Evolutionary conservation across 2,888 invertebrate species (phyloP), one percentile per base, ranked within the genome.

Genomic region (Noctua janthe): DNA sequence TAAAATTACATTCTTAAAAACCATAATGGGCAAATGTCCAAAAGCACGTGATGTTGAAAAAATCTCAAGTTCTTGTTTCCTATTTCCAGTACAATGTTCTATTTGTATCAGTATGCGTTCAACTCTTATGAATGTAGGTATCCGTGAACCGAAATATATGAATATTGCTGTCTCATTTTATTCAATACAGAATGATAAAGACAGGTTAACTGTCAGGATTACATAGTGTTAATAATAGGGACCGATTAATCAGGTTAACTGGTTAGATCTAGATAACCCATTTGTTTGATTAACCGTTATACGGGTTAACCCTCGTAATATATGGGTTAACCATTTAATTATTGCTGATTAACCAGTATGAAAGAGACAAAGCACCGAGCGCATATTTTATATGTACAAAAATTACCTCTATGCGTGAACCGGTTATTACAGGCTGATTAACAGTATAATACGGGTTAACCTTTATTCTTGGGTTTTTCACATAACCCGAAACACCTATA

Each of bases 91-190:
- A 70, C 71, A 70, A 71, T 81, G 54, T 64, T 47, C 35, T 64
- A 59, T 64, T 54, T 80, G 4, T 64, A 75, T 51, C n/a, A 43
- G 51, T 66, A 70, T 15, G n/a, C 23, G 47, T 64, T 66, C 20
- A 73, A 35, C 23, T 73, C 39, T 43, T 75, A 69, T 56, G 39
- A 73, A 83, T 75, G 56, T 69, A 43, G 43, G 23, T 71, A 43
- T 69, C n/a, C 47, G n/a, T 80, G 43, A 59, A 70, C n/a, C 13
- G 64, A 54, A 72, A 69, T n/a, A 5, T 17, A 47, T 62, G 35
- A 43, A 29, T 71, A 70, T 79, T 59, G 7, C 49, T 67, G 62
- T 85, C 62, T 78, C 85, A 49, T 73, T 70, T 29, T 35, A 76
- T 62, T 62, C 0, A 4, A 29, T 51, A 64, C 5, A 29, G n/a